Base-by-base conservation (phyloP, 2,888 invertebrate genomes). In the Tenthredo distinguenda region DNA sequence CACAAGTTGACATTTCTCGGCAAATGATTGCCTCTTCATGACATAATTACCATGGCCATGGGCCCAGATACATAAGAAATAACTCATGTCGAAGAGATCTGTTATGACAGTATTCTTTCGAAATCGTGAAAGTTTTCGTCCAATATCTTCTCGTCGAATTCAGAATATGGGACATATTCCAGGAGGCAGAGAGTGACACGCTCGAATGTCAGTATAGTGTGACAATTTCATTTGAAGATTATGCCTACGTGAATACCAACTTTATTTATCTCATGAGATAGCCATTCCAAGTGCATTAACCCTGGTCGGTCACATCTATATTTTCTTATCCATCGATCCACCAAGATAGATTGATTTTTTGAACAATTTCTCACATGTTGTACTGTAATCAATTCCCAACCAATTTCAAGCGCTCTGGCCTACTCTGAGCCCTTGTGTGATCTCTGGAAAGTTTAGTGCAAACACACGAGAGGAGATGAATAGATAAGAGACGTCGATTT, bases 261-360 rank as follows among this genome's bases (percentile, higher is more conserved):
- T 21, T 9, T 26, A 62, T 21, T 62, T 62, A 62, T 62, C 62
- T n/a, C 21, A 55, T 55, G 26, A 62, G 62, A 62, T 62, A 62
- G 62, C 62, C 62, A 62, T 62, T 62, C 62, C 21, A 26, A 26
- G 62, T 10, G 62, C 62, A 62, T 62, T 62, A 62, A 62, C 62
- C 62, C 62, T 62, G 9, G 62, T 4, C 62, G 21, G 21, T 62
- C 26, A 26, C 26, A 62, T 21, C 21, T 62, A 62, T 62, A 62
- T 62, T 62, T 62, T 62, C 21, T 62, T 3, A 55, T 62, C 62
- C 10, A 62, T 62, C n/a, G n/a, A n/a, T 55, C 18, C n/a, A n/a
- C 6, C n/a, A 55, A 55, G 55, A 55, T n/a, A 55, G n/a, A 55
- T 55, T 55, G 55, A 55, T 55, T 55, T 55, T 55, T 55, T n/a